Evolutionary conservation across 2,797 vertebrate species (phyloP).

Genomic region (Antrozous pallidus): DNA sequence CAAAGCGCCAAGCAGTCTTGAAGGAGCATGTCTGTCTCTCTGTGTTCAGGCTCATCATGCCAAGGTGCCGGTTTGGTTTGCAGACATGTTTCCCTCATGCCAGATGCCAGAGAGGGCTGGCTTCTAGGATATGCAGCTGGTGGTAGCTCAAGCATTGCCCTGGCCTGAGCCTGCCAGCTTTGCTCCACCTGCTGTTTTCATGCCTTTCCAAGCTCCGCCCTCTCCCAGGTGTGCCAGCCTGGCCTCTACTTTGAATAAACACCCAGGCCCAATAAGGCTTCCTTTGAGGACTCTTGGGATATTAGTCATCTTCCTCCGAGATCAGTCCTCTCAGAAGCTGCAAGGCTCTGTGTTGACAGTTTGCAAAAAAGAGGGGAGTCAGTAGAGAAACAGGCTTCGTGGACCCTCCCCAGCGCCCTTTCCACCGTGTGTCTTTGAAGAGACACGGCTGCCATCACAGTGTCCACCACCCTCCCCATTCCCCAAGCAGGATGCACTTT

Average conservation of each 20-base stretch:
- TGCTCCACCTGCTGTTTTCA: background rate
- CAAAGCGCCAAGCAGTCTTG: background rate
- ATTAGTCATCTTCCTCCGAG: background rate
- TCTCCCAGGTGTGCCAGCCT: background rate
- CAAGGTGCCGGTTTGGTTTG: background rate
- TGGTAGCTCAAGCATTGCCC: fast-evolving
- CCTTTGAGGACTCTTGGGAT: background rate
- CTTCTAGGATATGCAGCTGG: background rate
- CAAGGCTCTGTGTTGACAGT: background rate
- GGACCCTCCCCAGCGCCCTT: fast-evolving
- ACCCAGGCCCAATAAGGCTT: background rate
- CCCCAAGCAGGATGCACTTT: background rate
- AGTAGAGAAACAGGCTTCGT: background rate
- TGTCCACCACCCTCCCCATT: background rate
- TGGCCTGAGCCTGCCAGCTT: background rate
- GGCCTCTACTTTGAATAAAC: background rate
- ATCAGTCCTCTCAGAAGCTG: background rate
- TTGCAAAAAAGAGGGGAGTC: background rate
- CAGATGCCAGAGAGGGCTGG: background rate
- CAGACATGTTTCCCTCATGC: too few species aligned
- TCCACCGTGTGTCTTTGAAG: background rate
- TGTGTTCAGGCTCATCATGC: background rate
- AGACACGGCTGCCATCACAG: background rate
- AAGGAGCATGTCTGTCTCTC: background rate
- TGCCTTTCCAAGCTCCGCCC: background rate